Evolutionary conservation across 2,797 vertebrate species (phyloP).

Genomic region (Chelidonichthys spinosus): DNA sequence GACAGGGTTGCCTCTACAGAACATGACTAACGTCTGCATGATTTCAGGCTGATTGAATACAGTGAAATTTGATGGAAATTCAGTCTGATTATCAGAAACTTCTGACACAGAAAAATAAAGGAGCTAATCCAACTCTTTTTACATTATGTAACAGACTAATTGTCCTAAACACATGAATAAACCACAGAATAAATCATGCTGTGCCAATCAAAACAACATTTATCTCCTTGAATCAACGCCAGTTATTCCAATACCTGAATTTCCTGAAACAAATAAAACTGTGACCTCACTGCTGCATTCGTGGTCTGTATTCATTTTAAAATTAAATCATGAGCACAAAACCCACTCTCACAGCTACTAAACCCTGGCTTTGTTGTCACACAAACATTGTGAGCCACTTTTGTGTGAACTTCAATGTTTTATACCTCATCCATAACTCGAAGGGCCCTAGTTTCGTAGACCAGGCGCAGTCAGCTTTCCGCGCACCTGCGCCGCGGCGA

Average conservation of each 20-base stretch:
- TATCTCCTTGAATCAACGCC: not conserved
- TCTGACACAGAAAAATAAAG: not conserved
- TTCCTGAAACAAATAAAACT: not conserved
- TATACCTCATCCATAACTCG: not conserved
- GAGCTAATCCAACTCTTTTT: not conserved
- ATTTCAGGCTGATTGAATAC: not conserved
- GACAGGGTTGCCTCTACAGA: not conserved
- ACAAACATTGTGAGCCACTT: not conserved
- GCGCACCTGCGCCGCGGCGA: no score
- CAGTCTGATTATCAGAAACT: not conserved
- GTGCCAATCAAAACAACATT: not conserved
- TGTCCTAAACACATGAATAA: not conserved
- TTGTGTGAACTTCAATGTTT: constrained; percentile 5
- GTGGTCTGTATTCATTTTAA: not conserved
- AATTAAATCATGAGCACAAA: constrained; percentile 1
- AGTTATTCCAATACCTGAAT: not conserved
- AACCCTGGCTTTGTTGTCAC: constrained; percentile 12
- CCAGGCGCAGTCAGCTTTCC: no score
- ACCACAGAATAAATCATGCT: not conserved
- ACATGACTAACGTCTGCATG: no score
- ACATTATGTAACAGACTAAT: not conserved
- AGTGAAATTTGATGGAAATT: not conserved
- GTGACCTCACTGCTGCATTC: not conserved
- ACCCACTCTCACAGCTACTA: not conserved
- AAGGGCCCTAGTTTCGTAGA: no score